phyloP scores from a whole-genome alignment of 2,888 invertebrate species.

The Cryptocephalus primarius region DNA sequence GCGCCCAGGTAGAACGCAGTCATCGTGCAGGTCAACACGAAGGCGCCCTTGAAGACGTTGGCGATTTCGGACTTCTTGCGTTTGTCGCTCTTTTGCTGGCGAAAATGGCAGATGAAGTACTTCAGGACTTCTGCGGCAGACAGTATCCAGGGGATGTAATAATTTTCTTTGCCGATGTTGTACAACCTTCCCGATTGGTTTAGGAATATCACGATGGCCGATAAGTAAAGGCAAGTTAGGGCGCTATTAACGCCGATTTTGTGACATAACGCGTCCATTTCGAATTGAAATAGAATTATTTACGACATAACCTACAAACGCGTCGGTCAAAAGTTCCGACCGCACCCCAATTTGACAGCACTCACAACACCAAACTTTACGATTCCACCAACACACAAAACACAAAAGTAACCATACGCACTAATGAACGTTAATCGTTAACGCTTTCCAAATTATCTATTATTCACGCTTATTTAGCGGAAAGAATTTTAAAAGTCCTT shows the following conservation, averaged over 20 bases:
- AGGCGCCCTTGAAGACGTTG: slow-evolving; percentile 37
- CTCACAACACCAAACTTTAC: too few relatives aligned
- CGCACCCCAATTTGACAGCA: too few relatives aligned
- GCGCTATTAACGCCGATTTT: slow-evolving; percentile 18
- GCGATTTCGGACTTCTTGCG: slow-evolving; percentile 18
- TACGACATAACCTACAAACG: too few relatives aligned
- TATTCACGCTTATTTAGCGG: too few relatives aligned
- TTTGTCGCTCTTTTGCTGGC: slow-evolving; percentile 20
- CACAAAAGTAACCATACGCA: too few relatives aligned
- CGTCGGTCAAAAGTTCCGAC: too few relatives aligned
- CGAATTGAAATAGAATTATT: too few relatives aligned
- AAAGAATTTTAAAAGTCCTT: too few relatives aligned
- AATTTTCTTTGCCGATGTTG: slow-evolving; percentile 44
- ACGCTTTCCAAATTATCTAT: too few relatives aligned
- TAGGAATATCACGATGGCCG: slow-evolving; percentile 45
- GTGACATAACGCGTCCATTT: too few relatives aligned
- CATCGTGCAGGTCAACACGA: slow-evolving; percentile 39
- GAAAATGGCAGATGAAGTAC: slow-evolving; percentile 15
- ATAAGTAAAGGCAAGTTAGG: slow-evolving; percentile 52
- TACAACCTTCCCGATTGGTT: slow-evolving; percentile 48
- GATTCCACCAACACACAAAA: too few relatives aligned
- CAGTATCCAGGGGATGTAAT: slow-evolving; percentile 30
- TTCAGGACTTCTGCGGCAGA: slow-evolving; percentile 45
- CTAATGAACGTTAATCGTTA: too few relatives aligned
- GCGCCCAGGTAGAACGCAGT: slow-evolving; percentile 48